A percentile compares a stretch with the other conserved stretches of the same genome.
Conservation (phyloP, 2,797 vertebrate genomes). For the Catostomus latipinnis region DNA sequence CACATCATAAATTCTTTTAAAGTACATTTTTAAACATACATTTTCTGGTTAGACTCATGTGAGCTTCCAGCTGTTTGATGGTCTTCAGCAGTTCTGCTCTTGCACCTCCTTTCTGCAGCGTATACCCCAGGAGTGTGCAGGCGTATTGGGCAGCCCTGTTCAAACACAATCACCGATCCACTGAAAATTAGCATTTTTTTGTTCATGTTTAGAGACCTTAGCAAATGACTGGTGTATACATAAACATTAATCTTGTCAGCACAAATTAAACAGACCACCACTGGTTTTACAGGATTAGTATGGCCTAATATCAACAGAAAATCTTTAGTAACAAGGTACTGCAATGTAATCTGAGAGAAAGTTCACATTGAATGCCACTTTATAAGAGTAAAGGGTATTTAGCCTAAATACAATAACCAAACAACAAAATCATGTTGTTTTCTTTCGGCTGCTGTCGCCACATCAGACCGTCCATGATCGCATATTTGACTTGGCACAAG, state of each 20-base stretch:
- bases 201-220: too few relatives aligned
- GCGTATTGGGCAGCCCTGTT: slow-evolving; percentile 90
- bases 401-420: too few relatives aligned
- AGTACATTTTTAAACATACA: slow-evolving; percentile 75
- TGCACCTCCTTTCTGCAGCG: slow-evolving; percentile 80
- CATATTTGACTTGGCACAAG: too few relatives aligned
- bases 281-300: not conserved
- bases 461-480: too few relatives aligned
- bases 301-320: not conserved
- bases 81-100: slow-evolving; percentile 68
- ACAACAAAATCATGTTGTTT: too few relatives aligned
- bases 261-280: too few relatives aligned
- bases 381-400: too few relatives aligned
- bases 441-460: too few relatives aligned
- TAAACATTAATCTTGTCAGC: too few relatives aligned
- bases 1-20: too few relatives aligned
- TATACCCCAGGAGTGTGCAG: slow-evolving; percentile 84
- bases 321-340: not conserved
- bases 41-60: slow-evolving; percentile 89
- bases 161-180: not conserved
- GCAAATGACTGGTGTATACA: too few relatives aligned
- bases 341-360: not conserved
- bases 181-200: not conserved
- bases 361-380: too few relatives aligned
- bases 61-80: slow-evolving; percentile 85